Percentiles rank a stretch among this genome's conserved stretches.
Conservation (phyloP, 2,888 invertebrate genomes). For the Plagodis pulveraria region DNA sequence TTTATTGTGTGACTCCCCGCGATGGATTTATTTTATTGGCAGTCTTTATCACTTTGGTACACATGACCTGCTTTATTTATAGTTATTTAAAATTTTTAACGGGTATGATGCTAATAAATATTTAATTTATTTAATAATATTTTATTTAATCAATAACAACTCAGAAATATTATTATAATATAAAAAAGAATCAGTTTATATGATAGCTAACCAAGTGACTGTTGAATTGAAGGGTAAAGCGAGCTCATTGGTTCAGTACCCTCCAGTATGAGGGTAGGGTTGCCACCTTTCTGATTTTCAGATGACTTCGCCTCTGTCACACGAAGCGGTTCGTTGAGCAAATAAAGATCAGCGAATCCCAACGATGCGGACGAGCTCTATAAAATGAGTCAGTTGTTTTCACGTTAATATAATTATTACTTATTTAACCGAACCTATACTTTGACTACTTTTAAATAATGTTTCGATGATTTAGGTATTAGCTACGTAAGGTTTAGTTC, state of each 20-base stretch:
- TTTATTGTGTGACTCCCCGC: constrained; percentile 60
- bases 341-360: constrained; percentile 50
- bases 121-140: too few relatives aligned
- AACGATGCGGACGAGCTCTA: constrained; percentile 29
- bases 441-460: too few relatives aligned
- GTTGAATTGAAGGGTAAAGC: too few relatives aligned
- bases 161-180: too few relatives aligned
- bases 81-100: constrained; percentile 14
- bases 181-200: too few relatives aligned
- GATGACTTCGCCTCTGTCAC: constrained; percentile 48
- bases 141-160: too few relatives aligned
- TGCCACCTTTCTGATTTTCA: constrained; percentile 20
- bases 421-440: not conserved
- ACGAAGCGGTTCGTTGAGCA: constrained; percentile 45
- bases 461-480: not conserved
- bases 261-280: not conserved
- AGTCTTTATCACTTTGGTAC: constrained; percentile 62
- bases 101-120: too few relatives aligned
- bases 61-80: constrained; percentile 44
- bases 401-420: not conserved
- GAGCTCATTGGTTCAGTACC: too few relatives aligned
- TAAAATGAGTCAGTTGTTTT: not conserved
- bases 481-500: too few relatives aligned
- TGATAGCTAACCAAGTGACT: too few relatives aligned
- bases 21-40: constrained; percentile 70